Conservation (phyloP, 1,140 invertebrate species). For the Coboldia fuscipes region DNA sequence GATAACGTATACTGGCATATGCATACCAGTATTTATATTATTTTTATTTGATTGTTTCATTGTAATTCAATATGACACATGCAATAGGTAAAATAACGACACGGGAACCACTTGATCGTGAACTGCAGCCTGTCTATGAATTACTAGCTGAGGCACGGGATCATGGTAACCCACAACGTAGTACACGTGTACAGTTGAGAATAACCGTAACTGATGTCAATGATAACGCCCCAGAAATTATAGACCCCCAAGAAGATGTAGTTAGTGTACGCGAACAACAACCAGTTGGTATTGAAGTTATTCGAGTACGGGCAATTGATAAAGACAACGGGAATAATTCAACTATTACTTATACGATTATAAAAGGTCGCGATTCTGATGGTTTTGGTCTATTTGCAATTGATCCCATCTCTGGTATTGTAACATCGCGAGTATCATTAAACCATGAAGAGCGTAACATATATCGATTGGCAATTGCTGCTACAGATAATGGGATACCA, state of each 20-base stretch:
- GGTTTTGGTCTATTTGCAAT: constrained; percentile 68
- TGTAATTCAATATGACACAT: too few species aligned
- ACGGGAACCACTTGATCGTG: constrained; percentile 59
- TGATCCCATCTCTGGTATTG: constrained; percentile 64
- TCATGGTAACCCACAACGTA: constrained; percentile 54
- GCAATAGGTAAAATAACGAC: constrained; percentile 76
- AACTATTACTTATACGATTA: constrained; percentile 65
- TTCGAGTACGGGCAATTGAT: constrained; percentile 65
- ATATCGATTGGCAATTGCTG: constrained; percentile 66
- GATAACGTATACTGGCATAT: too few species aligned
- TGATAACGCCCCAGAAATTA: constrained; percentile 74
- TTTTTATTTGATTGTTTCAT: too few species aligned
- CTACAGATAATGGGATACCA: constrained; percentile 66
- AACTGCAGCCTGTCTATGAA: constrained; percentile 53
- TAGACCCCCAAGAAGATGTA: constrained; percentile 68
- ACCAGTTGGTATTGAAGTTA: constrained; percentile 62
- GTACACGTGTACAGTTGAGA: constrained; percentile 45
- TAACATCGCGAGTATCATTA: constrained; percentile 65
- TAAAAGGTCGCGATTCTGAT: constrained; percentile 64
- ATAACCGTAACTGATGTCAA: constrained; percentile 67
- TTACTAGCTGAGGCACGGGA: constrained; percentile 69
- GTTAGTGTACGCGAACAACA: constrained; percentile 76
- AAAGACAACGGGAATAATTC: constrained; percentile 73
- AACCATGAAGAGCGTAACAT: constrained; percentile 79
- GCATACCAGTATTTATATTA: too few species aligned